These are phyloP conservation scores for Sardinella longiceps DNA, from an alignment of 2,797 vertebrate genomes.

Conservation along the genomic window DNA sequence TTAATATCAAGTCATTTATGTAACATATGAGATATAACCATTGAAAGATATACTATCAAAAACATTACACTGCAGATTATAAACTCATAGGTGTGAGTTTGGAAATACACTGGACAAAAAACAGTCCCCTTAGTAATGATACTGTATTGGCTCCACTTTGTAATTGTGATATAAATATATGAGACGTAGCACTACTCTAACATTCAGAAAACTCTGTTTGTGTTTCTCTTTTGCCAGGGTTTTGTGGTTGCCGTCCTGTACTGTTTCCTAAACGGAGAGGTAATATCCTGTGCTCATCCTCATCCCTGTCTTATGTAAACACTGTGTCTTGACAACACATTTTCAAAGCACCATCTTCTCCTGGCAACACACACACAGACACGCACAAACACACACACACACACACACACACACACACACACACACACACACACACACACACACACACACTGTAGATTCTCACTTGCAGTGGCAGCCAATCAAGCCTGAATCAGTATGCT, in stretches of 20 bases:
- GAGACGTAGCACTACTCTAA: too few species aligned
- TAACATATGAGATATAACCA: too few species aligned
- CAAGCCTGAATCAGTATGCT: background rate
- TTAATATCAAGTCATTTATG: too few species aligned
- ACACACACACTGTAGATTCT: background rate
- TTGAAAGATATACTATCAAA: too few species aligned
- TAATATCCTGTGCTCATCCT: slow-evolving; percentile 48
- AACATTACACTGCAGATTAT: too few species aligned
- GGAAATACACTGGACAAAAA: too few species aligned
- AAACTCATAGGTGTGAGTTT: too few species aligned
- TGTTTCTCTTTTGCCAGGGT: slow-evolving; percentile 74
- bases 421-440: background rate
- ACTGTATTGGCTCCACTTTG: too few species aligned
- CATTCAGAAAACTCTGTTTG: too few species aligned
- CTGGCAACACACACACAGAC: background rate
- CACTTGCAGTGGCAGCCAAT: background rate
- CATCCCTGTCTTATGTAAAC: background rate
- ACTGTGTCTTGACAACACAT: background rate
- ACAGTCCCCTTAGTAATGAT: too few species aligned
- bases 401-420: background rate
- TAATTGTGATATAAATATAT: too few species aligned
- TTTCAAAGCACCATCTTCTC: background rate
- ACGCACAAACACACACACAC: background rate
- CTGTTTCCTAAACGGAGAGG: slow-evolving; percentile 90
- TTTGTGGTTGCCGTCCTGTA: slow-evolving; percentile 95